Evolutionary conservation across 2,797 vertebrate species (phyloP).

Genomic region (Adrianichthys oophorus): DNA sequence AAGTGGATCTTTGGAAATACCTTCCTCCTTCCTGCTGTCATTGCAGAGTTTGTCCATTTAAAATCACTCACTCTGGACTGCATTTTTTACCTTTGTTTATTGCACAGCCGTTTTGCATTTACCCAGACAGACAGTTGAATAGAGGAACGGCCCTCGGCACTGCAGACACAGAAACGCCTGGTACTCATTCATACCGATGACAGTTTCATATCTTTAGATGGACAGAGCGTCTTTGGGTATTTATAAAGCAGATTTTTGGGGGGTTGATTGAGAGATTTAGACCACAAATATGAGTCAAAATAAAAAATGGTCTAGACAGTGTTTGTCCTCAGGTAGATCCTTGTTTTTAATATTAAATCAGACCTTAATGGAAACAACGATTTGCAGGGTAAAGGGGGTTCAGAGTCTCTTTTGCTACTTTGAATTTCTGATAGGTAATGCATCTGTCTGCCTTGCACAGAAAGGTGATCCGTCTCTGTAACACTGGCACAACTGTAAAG

Average conservation of each 20-base stretch:
- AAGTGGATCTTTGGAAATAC: too few species aligned
- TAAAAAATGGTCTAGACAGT: slow-evolving; percentile 7
- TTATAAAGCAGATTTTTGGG: slow-evolving; percentile 19
- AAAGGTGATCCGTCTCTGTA: too few species aligned
- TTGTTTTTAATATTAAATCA: not conserved
- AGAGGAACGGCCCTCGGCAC: slow-evolving; percentile 58
- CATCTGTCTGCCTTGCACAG: too few species aligned
- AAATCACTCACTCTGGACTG: slow-evolving; percentile 25
- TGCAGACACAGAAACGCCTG: slow-evolving; percentile 26
- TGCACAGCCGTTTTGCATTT: slow-evolving; percentile 43
- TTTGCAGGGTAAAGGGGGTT: too few species aligned
- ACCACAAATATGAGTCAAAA: slow-evolving; percentile 7
- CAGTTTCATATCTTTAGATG: slow-evolving; percentile 44
- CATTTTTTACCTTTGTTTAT: slow-evolving; percentile 19
- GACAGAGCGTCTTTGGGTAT: slow-evolving; percentile 14
- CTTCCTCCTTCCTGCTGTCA: too few species aligned
- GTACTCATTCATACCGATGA: slow-evolving; percentile 29
- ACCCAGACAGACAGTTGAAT: slow-evolving; percentile 69
- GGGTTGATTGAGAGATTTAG: slow-evolving; percentile 21
- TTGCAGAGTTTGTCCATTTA: slow-evolving; percentile 18
- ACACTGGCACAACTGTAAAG: too few species aligned
- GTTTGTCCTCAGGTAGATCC: not conserved
- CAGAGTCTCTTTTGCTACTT: too few species aligned
- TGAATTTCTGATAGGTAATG: too few species aligned
- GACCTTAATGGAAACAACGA: too few species aligned